Evolutionary conservation across 2,113 vertebrate species (phyloP).

Genomic region (Chionis minor): DNA sequence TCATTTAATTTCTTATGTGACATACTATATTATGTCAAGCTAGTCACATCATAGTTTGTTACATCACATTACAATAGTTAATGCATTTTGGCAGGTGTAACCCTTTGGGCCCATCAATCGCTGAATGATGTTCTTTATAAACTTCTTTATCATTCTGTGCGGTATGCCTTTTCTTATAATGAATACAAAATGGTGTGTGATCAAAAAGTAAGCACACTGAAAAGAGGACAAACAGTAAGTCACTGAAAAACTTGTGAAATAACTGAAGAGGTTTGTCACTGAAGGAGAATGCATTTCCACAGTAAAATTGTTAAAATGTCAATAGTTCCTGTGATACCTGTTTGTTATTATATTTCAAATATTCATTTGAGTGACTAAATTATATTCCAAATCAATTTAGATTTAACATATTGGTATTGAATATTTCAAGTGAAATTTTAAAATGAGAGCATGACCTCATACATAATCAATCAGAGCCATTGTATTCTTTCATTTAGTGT

Average conservation of each 20-base stretch:
- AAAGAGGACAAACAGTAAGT: neutral
- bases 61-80: neutral
- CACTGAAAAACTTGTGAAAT: neutral
- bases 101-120: constrained; percentile 8
- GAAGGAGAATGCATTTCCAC: neutral
- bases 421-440: neutral
- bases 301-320: neutral
- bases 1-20: neutral
- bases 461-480: neutral
- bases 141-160: constrained; percentile 15
- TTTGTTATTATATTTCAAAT: neutral
- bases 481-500: neutral
- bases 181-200: neutral
- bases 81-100: constrained; percentile 22
- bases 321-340: neutral
- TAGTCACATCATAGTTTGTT: neutral
- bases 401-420: neutral
- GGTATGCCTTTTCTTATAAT: neutral
- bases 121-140: neutral
- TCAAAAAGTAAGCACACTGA: neutral
- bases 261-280: neutral
- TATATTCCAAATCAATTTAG: neutral
- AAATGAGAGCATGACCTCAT: neutral
- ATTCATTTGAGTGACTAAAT: neutral
- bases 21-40: neutral